phyloP scores from a whole-genome alignment of 2,113 vertebrate species.

The Riparia riparia region DNA sequence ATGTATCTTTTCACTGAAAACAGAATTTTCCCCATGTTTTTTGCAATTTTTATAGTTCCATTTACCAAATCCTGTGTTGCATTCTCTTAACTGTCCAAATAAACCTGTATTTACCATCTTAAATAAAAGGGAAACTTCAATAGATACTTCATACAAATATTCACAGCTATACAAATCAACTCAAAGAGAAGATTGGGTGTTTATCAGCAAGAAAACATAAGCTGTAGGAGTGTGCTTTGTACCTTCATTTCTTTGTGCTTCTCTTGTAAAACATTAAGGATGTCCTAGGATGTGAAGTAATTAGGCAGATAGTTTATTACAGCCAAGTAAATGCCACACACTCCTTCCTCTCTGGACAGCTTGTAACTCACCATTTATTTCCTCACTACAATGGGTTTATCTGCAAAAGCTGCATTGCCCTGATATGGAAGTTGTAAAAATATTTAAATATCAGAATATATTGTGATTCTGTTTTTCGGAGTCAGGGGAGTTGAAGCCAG shows the following conservation, averaged over 20 bases:
- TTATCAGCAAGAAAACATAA: slow-evolving; percentile 48
- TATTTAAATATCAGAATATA: background rate
- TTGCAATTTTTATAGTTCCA: background rate
- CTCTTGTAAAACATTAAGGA: slow-evolving; percentile 42
- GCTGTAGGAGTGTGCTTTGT: slow-evolving; percentile 6
- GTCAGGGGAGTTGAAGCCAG: background rate
- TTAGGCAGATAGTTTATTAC: slow-evolving; percentile 41
- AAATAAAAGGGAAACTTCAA: slow-evolving; percentile 59
- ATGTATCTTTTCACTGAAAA: background rate
- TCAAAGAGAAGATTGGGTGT: slow-evolving; percentile 16
- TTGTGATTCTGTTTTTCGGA: background rate
- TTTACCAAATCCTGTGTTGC: background rate
- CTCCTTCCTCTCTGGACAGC: background rate
- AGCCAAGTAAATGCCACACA: slow-evolving; percentile 29
- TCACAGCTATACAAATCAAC: slow-evolving; percentile 36
- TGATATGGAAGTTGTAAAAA: slow-evolving; percentile 21
- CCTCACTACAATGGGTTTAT: background rate
- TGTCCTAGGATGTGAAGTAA: slow-evolving; percentile 33
- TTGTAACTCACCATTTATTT: slow-evolving; percentile 33
- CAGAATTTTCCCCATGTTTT: background rate
- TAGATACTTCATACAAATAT: slow-evolving; percentile 22
- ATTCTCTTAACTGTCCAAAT: background rate
- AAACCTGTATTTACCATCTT: slow-evolving; percentile 26
- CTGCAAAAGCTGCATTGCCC: slow-evolving; percentile 1
- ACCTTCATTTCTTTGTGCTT: slow-evolving; percentile 24